These are phyloP conservation scores for Ceuthmochares aereus DNA, from an alignment of 2,113 vertebrate genomes.

Conservation along the genomic window DNA sequence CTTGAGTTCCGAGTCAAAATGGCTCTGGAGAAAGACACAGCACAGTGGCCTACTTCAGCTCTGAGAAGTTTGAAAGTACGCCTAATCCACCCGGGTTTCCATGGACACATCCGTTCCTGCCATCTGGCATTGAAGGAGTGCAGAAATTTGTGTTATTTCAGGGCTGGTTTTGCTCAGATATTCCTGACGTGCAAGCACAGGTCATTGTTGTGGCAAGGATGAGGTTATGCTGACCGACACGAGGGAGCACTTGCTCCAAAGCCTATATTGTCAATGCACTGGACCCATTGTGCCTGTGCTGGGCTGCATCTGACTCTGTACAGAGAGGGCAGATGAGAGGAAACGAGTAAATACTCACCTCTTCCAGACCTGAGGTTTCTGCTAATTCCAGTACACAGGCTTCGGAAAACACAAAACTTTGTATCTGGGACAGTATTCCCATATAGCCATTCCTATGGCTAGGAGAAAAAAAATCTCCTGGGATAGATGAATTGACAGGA, in stretches of 20 bases:
- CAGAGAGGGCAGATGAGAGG: not conserved
- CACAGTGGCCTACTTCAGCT: fast-evolving
- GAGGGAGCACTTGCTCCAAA: fast-evolving
- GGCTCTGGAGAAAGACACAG: not conserved
- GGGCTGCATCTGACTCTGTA: not conserved
- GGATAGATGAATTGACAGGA: not conserved
- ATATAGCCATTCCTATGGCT: not conserved
- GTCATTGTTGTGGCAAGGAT: not conserved
- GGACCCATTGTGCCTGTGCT: fast-evolving
- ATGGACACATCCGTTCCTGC: not conserved
- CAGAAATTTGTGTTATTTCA: not conserved
- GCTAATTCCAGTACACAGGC: not conserved
- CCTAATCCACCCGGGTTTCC: not conserved
- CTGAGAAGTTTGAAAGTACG: not conserved
- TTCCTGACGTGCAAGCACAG: not conserved
- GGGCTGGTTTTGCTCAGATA: not conserved
- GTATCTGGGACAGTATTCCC: not conserved
- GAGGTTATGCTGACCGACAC: not conserved
- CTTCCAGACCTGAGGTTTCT: not conserved
- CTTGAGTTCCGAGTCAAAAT: not conserved
- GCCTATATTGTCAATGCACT: fast-evolving
- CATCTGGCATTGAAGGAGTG: conserved; percentile 3
- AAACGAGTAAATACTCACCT: not conserved
- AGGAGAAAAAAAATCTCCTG: not conserved
- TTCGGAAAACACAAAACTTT: not conserved